Conservation (phyloP, 2,888 invertebrate species). For the Mesochorus sp. region DNA sequence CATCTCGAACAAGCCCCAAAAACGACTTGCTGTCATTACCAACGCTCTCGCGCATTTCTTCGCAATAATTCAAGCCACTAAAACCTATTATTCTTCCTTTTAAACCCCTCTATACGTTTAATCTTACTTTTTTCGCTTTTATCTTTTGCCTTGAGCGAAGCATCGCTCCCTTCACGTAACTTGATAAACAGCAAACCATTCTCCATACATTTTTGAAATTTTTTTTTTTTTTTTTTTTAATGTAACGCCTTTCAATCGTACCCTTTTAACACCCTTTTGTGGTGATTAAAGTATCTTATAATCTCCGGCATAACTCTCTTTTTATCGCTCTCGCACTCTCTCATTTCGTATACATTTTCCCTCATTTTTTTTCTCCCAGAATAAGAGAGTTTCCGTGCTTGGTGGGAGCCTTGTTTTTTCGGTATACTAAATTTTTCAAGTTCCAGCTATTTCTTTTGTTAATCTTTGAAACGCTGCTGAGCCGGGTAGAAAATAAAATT, state of each 20-base stretch:
- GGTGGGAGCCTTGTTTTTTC: too few relatives aligned
- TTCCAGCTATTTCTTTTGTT: too few relatives aligned
- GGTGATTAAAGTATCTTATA: neutral
- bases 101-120: neutral
- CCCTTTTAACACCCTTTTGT: neutral
- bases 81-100: constrained; percentile 17
- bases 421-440: too few relatives aligned
- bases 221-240: constrained; percentile 26
- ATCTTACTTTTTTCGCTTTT: neutral
- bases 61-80: constrained; percentile 4
- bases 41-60: neutral
- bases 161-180: neutral
- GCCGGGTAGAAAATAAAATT: neutral
- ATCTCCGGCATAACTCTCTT: too few relatives aligned
- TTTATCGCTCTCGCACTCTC: too few relatives aligned
- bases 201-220: constrained; percentile 46
- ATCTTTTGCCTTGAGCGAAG: neutral
- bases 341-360: too few relatives aligned
- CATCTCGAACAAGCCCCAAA: constrained; percentile 28
- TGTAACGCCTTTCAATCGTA: constrained; percentile 19
- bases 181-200: constrained; percentile 16
- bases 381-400: too few relatives aligned
- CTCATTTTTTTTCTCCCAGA: too few relatives aligned
- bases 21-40: constrained; percentile 6
- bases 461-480: constrained; percentile 18